Evolutionary conservation across 2,888 invertebrate species (phyloP).

Genomic region (Ernsta delagoae): DNA sequence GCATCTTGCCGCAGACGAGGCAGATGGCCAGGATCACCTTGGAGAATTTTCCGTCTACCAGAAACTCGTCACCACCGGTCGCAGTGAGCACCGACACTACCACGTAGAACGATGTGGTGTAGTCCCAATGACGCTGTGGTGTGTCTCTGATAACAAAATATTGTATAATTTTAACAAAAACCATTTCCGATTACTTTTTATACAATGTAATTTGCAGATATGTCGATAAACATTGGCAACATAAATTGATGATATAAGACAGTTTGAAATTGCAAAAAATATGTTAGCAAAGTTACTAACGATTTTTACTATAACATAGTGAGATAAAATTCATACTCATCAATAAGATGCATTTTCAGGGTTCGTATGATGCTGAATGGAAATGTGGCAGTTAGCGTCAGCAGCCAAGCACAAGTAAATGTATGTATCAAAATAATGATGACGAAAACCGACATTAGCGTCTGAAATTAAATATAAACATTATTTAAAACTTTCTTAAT

Average conservation of each 20-base stretch:
- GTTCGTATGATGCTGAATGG: constrained; percentile 63
- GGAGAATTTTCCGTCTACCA: constrained; percentile 54
- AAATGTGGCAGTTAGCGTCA: constrained; percentile 57
- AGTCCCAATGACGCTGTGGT: constrained; percentile 67
- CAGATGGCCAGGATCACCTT: constrained; percentile 61
- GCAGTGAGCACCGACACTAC: constrained; percentile 64
- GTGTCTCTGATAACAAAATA: constrained; percentile 56
- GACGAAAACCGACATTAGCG: constrained; percentile 63
- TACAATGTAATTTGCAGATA: too few species aligned
- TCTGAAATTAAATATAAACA: constrained; percentile 48
- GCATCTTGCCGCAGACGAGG: constrained; percentile 70
- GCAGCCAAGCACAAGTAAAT: constrained; percentile 68
- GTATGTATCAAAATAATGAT: constrained; percentile 68
- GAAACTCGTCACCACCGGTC: constrained; percentile 71
- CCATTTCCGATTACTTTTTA: too few species aligned
- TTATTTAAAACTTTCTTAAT: too few species aligned
- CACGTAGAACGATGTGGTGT: constrained; percentile 69
- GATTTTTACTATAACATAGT: too few species aligned
- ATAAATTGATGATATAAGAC: too few species aligned
- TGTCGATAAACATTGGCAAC: too few species aligned
- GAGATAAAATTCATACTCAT: constrained; percentile 65
- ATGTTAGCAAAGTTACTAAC: too few species aligned
- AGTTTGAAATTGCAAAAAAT: too few species aligned
- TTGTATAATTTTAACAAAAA: too few species aligned
- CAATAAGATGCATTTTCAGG: constrained; percentile 64